Base-by-base conservation (phyloP, 2,888 invertebrate species). In the Pomacea canaliculata region DNA sequence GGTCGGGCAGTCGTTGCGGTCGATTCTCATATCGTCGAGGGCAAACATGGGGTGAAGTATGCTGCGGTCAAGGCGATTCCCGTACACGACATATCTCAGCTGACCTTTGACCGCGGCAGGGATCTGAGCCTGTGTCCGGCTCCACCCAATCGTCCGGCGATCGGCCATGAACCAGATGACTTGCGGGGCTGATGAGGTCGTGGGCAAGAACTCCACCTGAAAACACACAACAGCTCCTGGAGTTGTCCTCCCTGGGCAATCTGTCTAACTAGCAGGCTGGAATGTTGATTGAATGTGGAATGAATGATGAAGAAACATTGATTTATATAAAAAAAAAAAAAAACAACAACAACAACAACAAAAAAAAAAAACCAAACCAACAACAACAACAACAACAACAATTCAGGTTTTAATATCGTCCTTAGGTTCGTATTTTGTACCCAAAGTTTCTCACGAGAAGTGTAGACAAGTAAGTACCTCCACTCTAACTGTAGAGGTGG, bases 21-120 rank as follows among this genome's bases (percentile, higher is more conserved):
- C 79, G 10, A 87, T 85, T 10, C 68, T 68, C 27, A 88, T 80
- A 73, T 88, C 86, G 76, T 88, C 88, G 1, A 88, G 23, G 3
- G 84, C 83, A 37, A 87, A 77, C 66, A 81, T 83, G 1, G 85
- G 80, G 65, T 78, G 72, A 48, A 71, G 48, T 76, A 73, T 71
- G 46, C 74, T 77, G 4, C 67, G 62, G 37, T 78, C 79, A 13
- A 73, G 75, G 7, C 59, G 56, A 5, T 76, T 76, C 19, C 85
- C 83, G 0, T 78, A 73, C 18, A 85, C 84, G 62, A 79, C 80
- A 76, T 85, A 87, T 0, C 80, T 82, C 46, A 87, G 69, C 10
- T 23, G 51, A 49, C 27, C 46, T 46, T 68, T 23, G 18, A 73
- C 76, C 10, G 73, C 71, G 7, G 72, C 69, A 8, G 85, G 85